phyloP scores from a whole-genome alignment of 2,888 invertebrate species.

The Archaeoteleia sp. region DNA sequence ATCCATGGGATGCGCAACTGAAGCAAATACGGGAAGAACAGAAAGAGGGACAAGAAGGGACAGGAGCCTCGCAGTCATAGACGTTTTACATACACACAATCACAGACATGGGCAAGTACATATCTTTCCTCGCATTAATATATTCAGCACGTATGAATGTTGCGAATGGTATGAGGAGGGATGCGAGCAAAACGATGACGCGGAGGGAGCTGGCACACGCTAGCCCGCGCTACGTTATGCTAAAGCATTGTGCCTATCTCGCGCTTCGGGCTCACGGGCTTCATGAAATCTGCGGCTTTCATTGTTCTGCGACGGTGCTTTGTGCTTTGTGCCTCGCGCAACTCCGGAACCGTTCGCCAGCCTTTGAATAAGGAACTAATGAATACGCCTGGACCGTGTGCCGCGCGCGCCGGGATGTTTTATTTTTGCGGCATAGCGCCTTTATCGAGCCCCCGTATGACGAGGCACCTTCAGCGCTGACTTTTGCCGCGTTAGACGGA shows the following conservation, averaged over 20 bases:
- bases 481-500: conserved; percentile 14
- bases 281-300: conserved; percentile 73
- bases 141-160: conserved; percentile 74
- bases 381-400: conserved; percentile 67
- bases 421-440: conserved; percentile 47
- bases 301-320: conserved; percentile 72
- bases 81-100: not conserved
- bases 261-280: conserved; percentile 65
- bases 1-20: too few relatives aligned
- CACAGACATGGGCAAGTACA: conserved; percentile 50
- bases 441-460: conserved; percentile 43
- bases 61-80: not conserved
- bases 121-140: conserved; percentile 72
- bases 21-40: not conserved
- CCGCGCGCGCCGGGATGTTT: conserved; percentile 46
- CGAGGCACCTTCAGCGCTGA: conserved; percentile 46
- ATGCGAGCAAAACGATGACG: conserved; percentile 39
- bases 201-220: conserved; percentile 50
- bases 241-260: conserved; percentile 74
- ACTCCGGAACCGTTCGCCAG: conserved; percentile 73
- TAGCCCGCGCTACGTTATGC: conserved; percentile 55
- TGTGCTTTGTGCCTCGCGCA: conserved; percentile 71
- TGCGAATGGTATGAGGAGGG: conserved; percentile 58
- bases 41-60: not conserved
- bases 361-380: conserved; percentile 74